These are phyloP conservation scores for Cephalopterus ornatus DNA, from an alignment of 2,113 vertebrate genomes.

Conservation along the genomic window DNA sequence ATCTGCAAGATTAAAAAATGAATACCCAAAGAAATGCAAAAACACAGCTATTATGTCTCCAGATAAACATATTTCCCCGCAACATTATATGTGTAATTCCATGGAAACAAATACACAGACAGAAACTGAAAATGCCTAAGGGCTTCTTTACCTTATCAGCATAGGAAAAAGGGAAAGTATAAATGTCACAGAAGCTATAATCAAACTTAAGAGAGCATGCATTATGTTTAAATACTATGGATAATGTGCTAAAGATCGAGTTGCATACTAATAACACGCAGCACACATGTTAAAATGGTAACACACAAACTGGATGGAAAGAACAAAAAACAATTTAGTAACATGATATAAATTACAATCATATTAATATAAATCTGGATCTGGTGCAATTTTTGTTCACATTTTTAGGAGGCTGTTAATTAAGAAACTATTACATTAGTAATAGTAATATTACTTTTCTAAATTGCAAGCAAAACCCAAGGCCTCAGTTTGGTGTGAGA, in stretches of 20 bases:
- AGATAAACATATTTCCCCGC: not conserved
- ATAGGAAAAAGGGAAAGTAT: not conserved
- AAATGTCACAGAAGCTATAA: slow-evolving; percentile 49
- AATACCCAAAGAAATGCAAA: not conserved
- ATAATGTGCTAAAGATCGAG: slow-evolving; percentile 37
- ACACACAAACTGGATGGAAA: not conserved
- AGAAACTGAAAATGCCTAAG: slow-evolving; percentile 18
- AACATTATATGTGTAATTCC: not conserved
- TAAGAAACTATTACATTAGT: not conserved
- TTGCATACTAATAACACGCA: not conserved
- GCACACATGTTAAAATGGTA: not conserved
- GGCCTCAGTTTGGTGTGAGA: not conserved
- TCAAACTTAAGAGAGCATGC: slow-evolving; percentile 24
- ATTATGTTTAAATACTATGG: slow-evolving; percentile 7
- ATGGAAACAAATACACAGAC: not conserved
- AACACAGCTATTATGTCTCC: not conserved
- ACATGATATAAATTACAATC: not conserved
- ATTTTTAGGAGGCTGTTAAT: not conserved
- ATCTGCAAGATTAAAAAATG: not conserved
- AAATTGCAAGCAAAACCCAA: not conserved
- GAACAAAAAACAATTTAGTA: not conserved
- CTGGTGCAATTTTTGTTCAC: not conserved
- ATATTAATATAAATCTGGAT: not conserved
- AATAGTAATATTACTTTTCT: too few relatives aligned
- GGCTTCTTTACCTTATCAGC: slow-evolving; percentile 18